Evolutionary conservation across 1,140 invertebrate species (phyloP).

Genomic region (Hyposmocoma kahamanoa): DNA sequence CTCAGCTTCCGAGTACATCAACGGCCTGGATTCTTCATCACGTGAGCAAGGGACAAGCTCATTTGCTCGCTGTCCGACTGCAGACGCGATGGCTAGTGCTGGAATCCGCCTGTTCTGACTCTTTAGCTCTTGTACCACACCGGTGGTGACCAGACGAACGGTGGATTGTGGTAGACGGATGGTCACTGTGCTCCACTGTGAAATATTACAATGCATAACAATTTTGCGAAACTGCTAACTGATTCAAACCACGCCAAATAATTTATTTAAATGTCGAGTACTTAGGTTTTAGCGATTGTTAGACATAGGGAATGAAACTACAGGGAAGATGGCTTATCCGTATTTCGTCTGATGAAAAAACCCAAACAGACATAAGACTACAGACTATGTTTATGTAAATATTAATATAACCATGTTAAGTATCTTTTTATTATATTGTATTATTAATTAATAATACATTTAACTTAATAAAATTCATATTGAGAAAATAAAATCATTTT

Average conservation of each 20-base stretch:
- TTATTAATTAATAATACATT: too few relatives aligned
- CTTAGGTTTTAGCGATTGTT: too few relatives aligned
- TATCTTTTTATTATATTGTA: too few relatives aligned
- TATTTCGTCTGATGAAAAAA: neutral
- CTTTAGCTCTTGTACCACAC: conserved; percentile 87
- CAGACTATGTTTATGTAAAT: too few relatives aligned
- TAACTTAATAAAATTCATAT: too few relatives aligned
- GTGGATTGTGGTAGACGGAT: conserved; percentile 85
- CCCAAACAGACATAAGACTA: neutral
- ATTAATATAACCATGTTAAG: too few relatives aligned
- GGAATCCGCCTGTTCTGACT: conserved; percentile 87
- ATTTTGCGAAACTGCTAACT: too few relatives aligned
- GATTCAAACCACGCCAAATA: too few relatives aligned
- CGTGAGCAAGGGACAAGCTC: conserved; percentile 77
- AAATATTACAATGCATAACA: conserved; percentile 30
- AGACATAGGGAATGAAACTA: neutral
- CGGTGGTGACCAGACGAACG: conserved; percentile 84
- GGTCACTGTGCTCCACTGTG: conserved; percentile 93
- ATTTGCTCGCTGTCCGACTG: conserved; percentile 88
- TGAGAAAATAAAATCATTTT: too few relatives aligned
- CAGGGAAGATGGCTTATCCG: neutral
- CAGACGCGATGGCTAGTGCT: conserved; percentile 89
- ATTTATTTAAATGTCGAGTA: too few relatives aligned
- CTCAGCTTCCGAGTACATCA: conserved; percentile 94
- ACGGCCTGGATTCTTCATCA: conserved; percentile 77